Evolutionary conservation across 2,888 invertebrate species (phyloP).

Genomic region (Mantis religiosa): DNA sequence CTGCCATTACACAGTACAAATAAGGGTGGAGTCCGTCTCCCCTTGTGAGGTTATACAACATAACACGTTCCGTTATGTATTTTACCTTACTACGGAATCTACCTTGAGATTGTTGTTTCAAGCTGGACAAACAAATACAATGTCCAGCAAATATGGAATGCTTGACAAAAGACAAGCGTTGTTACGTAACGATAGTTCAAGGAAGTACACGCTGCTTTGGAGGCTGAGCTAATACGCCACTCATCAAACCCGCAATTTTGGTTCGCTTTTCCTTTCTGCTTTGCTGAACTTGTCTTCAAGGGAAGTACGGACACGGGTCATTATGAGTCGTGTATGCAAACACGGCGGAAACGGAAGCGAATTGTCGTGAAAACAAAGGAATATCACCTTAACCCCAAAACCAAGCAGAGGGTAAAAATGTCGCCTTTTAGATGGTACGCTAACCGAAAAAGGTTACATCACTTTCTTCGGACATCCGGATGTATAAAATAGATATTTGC

Average conservation of each 20-base stretch:
- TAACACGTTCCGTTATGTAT: no score
- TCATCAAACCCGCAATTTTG: neutral
- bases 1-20: no score
- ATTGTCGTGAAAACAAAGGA: neutral
- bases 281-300: neutral
- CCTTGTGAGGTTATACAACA: no score
- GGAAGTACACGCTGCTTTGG: neutral
- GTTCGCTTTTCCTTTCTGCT: neutral
- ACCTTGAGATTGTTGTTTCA: no score
- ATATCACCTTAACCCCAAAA: slow-evolving; percentile 14
- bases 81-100: no score
- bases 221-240: neutral
- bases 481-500: neutral
- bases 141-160: no score
- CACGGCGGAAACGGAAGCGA: neutral
- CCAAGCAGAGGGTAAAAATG: neutral
- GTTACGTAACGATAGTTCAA: neutral
- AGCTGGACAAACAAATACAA: no score
- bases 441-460: neutral
- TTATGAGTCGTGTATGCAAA: neutral
- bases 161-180: no score
- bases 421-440: neutral
- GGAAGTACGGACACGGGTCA: neutral
- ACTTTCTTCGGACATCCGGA: neutral
- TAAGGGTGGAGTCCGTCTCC: no score